Percentiles rank a stretch among this genome's conserved stretches.
These are phyloP conservation scores for Aricia agestis DNA, from an alignment of 1,140 invertebrate species.

Conservation along the genomic window DNA sequence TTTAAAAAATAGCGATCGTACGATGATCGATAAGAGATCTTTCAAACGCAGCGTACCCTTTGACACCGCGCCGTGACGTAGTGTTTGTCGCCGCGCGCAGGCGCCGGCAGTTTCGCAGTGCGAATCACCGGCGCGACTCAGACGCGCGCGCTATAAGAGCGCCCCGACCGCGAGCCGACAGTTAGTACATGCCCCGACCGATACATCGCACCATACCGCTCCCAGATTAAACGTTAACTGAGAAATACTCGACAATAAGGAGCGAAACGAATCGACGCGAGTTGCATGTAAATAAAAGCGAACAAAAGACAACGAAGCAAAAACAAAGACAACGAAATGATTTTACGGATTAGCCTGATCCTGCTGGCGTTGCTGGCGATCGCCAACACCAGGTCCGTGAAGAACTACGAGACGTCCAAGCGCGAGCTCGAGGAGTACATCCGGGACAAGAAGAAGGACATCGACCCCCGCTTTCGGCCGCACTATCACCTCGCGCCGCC, in stretches of 20 bases:
- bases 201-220: too few species aligned
- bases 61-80: background rate
- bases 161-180: background rate
- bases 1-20: background rate
- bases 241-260: background rate
- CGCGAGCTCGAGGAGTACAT: slow-evolving; percentile 52
- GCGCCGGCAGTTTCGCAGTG: background rate
- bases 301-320: background rate
- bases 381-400: background rate
- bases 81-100: background rate
- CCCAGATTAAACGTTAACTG: too few species aligned
- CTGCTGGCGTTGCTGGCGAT: slow-evolving; percentile 4
- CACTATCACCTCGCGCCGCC: slow-evolving; percentile 57
- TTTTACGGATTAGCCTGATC: slow-evolving; percentile 2
- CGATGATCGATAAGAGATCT: background rate
- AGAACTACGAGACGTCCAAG: slow-evolving; percentile 31
- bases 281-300: background rate
- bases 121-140: background rate
- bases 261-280: background rate
- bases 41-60: background rate
- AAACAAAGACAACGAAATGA: background rate
- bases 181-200: too few species aligned
- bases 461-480: slow-evolving; percentile 47
- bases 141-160: slow-evolving; percentile 6
- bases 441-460: slow-evolving; percentile 40